Percentiles rank a stretch among this genome's conserved stretches.
Evolutionary conservation across 1,140 invertebrate species (phyloP).

Genomic region (Hermatobates lingyangjiaoensis): DNA sequence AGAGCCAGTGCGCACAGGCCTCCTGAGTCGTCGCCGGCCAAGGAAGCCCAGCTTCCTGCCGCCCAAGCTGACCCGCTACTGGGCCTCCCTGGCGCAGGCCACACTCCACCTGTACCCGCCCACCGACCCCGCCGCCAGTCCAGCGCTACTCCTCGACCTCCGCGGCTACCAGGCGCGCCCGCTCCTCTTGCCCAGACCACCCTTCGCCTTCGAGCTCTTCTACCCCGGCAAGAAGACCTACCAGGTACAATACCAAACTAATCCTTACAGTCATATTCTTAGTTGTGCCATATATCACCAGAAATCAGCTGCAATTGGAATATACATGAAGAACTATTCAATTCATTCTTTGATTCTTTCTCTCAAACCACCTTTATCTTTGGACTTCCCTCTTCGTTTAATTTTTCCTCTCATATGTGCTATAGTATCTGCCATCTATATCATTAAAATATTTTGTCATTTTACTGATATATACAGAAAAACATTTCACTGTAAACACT

Average conservation of each 20-base stretch:
- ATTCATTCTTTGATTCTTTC: too few relatives aligned
- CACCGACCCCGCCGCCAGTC: not conserved
- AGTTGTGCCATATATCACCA: too few relatives aligned
- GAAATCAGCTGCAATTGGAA: too few relatives aligned
- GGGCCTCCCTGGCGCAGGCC: not conserved
- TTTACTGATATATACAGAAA: too few relatives aligned
- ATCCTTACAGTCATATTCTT: not conserved
- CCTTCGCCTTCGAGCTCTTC: not conserved
- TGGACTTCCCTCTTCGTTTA: too few relatives aligned
- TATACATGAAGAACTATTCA: too few relatives aligned
- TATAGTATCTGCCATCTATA: too few relatives aligned
- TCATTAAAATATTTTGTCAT: too few relatives aligned
- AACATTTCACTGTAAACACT: too few relatives aligned
- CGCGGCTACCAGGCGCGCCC: not conserved
- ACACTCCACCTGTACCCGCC: not conserved
- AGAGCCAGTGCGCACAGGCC: too few relatives aligned
- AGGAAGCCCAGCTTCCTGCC: not conserved
- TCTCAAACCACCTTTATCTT: too few relatives aligned
- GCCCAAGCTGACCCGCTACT: not conserved
- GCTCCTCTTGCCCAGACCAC: not conserved
- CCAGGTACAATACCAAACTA: not conserved
- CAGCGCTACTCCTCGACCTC: not conserved
- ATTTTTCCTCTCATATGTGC: too few relatives aligned
- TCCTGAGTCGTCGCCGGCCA: not conserved
- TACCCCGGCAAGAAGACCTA: not conserved